phyloP scores from a whole-genome alignment of 2,797 vertebrate genomes.

The Myiotriccus ornatus region DNA sequence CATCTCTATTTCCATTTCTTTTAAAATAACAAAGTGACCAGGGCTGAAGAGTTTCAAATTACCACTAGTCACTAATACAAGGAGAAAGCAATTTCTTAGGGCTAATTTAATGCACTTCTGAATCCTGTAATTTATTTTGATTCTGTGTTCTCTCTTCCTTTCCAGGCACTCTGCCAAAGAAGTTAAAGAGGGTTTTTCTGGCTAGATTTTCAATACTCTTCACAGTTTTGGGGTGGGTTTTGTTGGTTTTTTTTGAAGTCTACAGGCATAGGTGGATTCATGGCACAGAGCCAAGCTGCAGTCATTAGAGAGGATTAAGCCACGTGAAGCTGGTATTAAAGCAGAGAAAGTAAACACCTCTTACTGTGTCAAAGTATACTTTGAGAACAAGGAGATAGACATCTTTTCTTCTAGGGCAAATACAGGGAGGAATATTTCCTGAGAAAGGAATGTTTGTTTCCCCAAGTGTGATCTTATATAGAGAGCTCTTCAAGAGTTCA shows the following conservation, averaged over 20 bases:
- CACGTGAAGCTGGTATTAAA: background rate
- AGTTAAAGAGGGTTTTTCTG: slow-evolving; percentile 35
- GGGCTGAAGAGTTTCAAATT: slow-evolving; percentile 28
- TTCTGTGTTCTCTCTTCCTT: slow-evolving; percentile 40
- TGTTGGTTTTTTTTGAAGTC: background rate
- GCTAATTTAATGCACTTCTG: slow-evolving; percentile 54
- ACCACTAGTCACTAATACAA: slow-evolving; percentile 25
- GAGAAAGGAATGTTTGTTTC: background rate
- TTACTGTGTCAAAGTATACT: background rate
- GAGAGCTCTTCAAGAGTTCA: background rate
- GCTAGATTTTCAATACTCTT: slow-evolving; percentile 32
- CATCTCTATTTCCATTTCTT: slow-evolving; percentile 9
- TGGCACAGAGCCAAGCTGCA: background rate
- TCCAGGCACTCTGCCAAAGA: slow-evolving; percentile 49
- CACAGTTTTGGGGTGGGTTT: background rate
- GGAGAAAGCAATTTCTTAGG: slow-evolving; percentile 54
- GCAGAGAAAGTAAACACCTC: background rate
- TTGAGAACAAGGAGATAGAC: background rate
- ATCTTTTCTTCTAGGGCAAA: background rate
- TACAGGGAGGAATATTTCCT: background rate
- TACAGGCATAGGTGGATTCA: slow-evolving; percentile 18
- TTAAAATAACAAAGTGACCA: slow-evolving; percentile 16
- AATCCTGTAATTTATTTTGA: slow-evolving; percentile 64
- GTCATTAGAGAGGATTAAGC: slow-evolving; percentile 7
- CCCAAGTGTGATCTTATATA: background rate